Percentiles rank a stretch among this genome's conserved stretches.
phyloP scores from a whole-genome alignment of 2,888 invertebrate genomes.

The Suillia variegata region DNA sequence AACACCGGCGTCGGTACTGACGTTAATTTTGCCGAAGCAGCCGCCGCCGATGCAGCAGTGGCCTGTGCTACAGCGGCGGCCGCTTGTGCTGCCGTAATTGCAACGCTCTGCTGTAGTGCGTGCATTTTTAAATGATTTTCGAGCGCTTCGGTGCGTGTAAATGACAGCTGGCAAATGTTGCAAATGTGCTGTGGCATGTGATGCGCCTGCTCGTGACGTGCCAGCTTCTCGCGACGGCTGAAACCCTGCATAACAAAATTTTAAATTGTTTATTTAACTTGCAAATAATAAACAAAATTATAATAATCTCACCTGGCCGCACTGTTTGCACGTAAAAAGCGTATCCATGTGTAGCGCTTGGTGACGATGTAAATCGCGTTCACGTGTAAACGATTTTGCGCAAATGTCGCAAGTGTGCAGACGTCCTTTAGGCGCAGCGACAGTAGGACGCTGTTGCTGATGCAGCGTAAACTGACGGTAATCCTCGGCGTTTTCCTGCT shows the following conservation, averaged over 20 bases:
- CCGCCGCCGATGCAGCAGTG: slow-evolving; percentile 38
- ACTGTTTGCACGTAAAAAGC: slow-evolving; percentile 71
- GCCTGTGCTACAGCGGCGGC: slow-evolving; percentile 45
- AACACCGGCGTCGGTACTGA: not conserved
- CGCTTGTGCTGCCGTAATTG: slow-evolving; percentile 30
- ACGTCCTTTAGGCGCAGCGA: slow-evolving; percentile 43
- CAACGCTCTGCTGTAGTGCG: slow-evolving; percentile 52
- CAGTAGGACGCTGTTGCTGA: slow-evolving; percentile 19
- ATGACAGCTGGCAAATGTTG: slow-evolving; percentile 64
- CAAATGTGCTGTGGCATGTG: slow-evolving; percentile 70
- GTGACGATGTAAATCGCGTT: slow-evolving; percentile 74
- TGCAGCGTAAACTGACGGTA: slow-evolving; percentile 47
- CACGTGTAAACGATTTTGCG: slow-evolving; percentile 71
- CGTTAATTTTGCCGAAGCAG: slow-evolving; percentile 13
- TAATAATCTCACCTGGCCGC: no score
- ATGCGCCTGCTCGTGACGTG: slow-evolving; percentile 70
- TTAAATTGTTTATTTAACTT: no score
- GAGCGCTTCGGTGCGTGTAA: slow-evolving; percentile 49
- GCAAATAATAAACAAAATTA: no score
- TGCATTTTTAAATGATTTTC: slow-evolving; percentile 57
- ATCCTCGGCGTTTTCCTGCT: slow-evolving; percentile 36
- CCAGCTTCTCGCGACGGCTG: slow-evolving; percentile 69
- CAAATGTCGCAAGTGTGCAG: slow-evolving; percentile 71
- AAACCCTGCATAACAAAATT: no score
- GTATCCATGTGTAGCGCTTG: slow-evolving; percentile 72